Base-by-base conservation (phyloP, 2,113 vertebrate genomes). In the Heterocephalus glaber region DNA sequence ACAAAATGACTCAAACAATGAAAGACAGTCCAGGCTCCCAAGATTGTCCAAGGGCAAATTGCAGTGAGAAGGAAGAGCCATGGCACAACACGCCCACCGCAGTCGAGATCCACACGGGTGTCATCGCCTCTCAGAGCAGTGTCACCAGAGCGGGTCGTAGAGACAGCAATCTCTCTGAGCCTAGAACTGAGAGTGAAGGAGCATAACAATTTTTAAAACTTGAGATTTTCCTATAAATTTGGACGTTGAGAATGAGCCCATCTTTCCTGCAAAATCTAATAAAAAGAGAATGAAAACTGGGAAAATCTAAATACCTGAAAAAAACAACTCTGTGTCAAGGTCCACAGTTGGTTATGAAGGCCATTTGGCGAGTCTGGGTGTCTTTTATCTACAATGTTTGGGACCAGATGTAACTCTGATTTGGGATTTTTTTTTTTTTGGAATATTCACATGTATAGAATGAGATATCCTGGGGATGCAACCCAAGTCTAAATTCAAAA, bases 81-180 rank as follows among this genome's bases (percentile, higher is more conserved):
- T 33, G n/a, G n/a, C 20, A 3, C n/a, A 56, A 47, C 63, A 47
- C 4, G 7, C 16, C 56, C 24, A 0, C 54, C 28, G 12, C 65
- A 35, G 30, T 3, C 0, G 0, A 66, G 38, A 30, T 10, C 54
- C 70, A 3, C 2, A 0, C 11, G 22, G n/a, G n/a, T 44, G 9
- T 8, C 3, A 17, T 54, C 54, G 10, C 19, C 3, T 28, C 26
- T 70, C 11, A n/a, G 4, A 22, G 6, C 38, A 0, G 12, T 6
- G 26, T 24, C 26, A 47, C 2, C 2, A 11, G 6, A 86, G 17
- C 24, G 20, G 72, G 7, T 17, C 16, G 2, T 9, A 0, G 20
- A 54, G n/a, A 35, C 2, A 35, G 47, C 4, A 35, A 6, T 49
- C 63, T 49, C 63, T 70, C 49, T n/a, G 14, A 44, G 17, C 38